Evolutionary conservation across 2,113 vertebrate genomes (phyloP).

Genomic region (Oophaga pumilio): DNA sequence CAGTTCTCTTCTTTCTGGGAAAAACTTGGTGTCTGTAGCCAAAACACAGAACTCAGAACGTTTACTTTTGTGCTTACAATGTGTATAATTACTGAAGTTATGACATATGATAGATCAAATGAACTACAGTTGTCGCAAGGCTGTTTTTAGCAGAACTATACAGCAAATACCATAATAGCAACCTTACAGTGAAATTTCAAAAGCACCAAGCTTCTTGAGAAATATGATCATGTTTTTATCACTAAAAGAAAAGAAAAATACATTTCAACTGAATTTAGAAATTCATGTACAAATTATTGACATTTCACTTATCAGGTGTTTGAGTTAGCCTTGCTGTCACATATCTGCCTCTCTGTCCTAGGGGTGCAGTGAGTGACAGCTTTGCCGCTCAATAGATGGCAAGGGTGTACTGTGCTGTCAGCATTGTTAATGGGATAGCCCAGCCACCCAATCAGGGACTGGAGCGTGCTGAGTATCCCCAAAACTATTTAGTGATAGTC

Average conservation of each 20-base stretch:
- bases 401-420: no score
- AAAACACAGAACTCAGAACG: slow-evolving; percentile 60
- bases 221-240: neutral
- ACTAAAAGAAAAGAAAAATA: neutral
- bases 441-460: no score
- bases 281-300: no score
- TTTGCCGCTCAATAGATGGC: no score
- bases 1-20: slow-evolving; percentile 62
- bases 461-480: no score
- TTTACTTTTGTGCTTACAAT: slow-evolving; percentile 59
- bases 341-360: no score
- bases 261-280: neutral
- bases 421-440: no score
- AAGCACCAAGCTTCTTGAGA: neutral
- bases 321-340: no score
- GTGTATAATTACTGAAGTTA: slow-evolving; percentile 64
- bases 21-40: slow-evolving; percentile 58
- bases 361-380: no score
- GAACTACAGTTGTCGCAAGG: slow-evolving; percentile 59
- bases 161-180: slow-evolving; percentile 59
- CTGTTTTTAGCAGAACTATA: slow-evolving; percentile 59
- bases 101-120: slow-evolving; percentile 56
- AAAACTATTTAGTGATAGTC: no score
- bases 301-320: no score
- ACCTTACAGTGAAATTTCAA: slow-evolving; percentile 12